Evolutionary conservation across 2,888 invertebrate genomes (phyloP).

Genomic region (Unio delphinus): DNA sequence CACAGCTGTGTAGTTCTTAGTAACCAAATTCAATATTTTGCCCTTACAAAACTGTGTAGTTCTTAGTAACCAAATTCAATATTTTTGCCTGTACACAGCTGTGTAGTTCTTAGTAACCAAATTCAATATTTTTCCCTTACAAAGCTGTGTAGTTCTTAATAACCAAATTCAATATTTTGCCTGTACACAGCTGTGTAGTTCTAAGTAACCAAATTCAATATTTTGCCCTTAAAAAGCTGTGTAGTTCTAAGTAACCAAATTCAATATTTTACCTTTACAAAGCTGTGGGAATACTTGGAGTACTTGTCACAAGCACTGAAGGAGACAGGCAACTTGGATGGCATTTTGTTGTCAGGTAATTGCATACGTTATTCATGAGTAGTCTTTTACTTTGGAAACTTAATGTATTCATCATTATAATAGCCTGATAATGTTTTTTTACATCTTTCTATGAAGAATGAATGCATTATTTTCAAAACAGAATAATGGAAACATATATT

Average conservation of each 20-base stretch:
- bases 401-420: neutral
- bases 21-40: no score
- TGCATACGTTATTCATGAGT: neutral
- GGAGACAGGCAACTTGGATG: constrained; percentile 86
- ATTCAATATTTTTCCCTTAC: constrained; percentile 5
- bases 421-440: neutral
- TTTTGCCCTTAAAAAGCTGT: constrained; percentile 8
- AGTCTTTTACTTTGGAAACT: neutral
- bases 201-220: neutral
- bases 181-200: constrained; percentile 1
- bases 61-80: neutral
- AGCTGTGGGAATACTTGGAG: constrained; percentile 85
- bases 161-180: neutral
- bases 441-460: no score
- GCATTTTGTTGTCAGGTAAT: constrained; percentile 82
- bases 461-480: no score
- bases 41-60: no score
- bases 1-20: no score
- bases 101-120: no score
- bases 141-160: neutral
- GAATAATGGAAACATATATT: no score
- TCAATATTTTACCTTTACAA: constrained; percentile 10
- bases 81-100: neutral
- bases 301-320: constrained; percentile 81
- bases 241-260: no score